phyloP scores from a whole-genome alignment of 2,797 vertebrate species.

The Pelobates cultripes region DNA sequence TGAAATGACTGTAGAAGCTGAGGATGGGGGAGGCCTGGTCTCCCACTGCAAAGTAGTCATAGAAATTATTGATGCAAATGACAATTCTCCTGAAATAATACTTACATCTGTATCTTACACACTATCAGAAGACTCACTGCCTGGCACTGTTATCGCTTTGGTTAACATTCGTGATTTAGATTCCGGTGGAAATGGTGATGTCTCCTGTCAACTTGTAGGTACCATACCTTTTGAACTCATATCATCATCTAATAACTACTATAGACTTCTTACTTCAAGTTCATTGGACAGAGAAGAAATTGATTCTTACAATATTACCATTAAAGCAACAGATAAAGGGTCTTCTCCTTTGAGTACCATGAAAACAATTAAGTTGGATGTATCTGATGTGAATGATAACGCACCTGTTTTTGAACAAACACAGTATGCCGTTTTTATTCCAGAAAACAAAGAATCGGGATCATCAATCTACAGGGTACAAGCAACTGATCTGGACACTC shows the following conservation, averaged over 20 bases:
- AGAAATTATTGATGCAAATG: constrained; percentile 87
- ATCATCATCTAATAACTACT: constrained; percentile 85
- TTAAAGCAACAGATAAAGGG: constrained; percentile 85
- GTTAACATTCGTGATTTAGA: constrained; percentile 88
- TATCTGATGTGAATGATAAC: constrained; percentile 96
- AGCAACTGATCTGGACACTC: constrained; percentile 84
- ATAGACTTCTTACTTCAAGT: constrained; percentile 82
- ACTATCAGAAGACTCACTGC: constrained; percentile 82
- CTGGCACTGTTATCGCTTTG: constrained; percentile 86
- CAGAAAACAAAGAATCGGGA: constrained; percentile 87
- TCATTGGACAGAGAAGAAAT: constrained; percentile 84
- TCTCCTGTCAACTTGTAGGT: constrained; percentile 78
- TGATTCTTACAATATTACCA: constrained; percentile 80
- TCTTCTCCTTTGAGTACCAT: constrained; percentile 82
- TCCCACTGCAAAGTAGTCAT: constrained; percentile 92
- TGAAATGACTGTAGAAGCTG: constrained; percentile 88
- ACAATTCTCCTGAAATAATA: constrained; percentile 88
- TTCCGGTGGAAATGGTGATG: constrained; percentile 83
- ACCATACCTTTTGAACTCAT: constrained; percentile 85
- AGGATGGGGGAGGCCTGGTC: constrained; percentile 86
- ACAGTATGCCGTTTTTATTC: constrained; percentile 87
- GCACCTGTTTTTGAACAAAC: constrained; percentile 85
- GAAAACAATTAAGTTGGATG: constrained; percentile 80
- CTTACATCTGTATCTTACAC: constrained; percentile 84
- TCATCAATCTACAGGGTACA: constrained; percentile 82